Percentiles rank a stretch among this genome's conserved stretches.
Evolutionary conservation across 1,140 invertebrate species (phyloP).

Genomic region (Drosophila equinoxialis): DNA sequence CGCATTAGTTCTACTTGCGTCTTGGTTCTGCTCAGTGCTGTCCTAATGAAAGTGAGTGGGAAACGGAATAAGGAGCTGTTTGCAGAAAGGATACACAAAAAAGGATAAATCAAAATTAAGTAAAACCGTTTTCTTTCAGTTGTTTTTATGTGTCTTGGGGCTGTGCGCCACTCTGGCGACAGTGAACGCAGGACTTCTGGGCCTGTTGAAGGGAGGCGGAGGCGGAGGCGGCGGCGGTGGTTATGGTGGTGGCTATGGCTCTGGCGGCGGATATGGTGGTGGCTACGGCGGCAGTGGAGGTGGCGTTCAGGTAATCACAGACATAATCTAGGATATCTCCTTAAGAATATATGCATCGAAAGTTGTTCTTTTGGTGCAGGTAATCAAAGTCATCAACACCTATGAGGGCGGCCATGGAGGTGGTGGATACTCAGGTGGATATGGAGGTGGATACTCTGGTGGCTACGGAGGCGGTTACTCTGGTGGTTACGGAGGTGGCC

Average conservation of each 20-base stretch:
- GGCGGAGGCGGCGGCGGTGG: conserved; percentile 44
- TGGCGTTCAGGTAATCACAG: conserved; percentile 10
- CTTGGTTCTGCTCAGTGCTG: conserved; percentile 43
- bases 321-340: not conserved
- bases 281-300: conserved; percentile 21
- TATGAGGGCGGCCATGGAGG: not conserved
- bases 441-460: conserved; percentile 26
- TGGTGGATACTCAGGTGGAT: conserved; percentile 30
- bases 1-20: conserved; percentile 67
- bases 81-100: conserved; percentile 27
- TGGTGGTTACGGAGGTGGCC: conserved; percentile 33
- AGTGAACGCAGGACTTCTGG: conserved; percentile 65
- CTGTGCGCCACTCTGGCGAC: conserved; percentile 60
- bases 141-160: conserved; percentile 72
- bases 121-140: conserved; percentile 41
- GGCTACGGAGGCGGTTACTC: conserved; percentile 44
- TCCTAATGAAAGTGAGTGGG: conserved; percentile 68
- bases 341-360: too few relatives aligned
- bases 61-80: not conserved
- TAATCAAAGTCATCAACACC: conserved; percentile 4
- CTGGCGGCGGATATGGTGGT: conserved; percentile 35
- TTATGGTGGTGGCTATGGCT: conserved; percentile 37
- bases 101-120: conserved; percentile 20
- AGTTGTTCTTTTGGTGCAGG: not conserved
- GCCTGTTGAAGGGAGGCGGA: conserved; percentile 62